Base-by-base conservation (phyloP, 2,113 vertebrate genomes). In the Chlamydotis undulata region DNA sequence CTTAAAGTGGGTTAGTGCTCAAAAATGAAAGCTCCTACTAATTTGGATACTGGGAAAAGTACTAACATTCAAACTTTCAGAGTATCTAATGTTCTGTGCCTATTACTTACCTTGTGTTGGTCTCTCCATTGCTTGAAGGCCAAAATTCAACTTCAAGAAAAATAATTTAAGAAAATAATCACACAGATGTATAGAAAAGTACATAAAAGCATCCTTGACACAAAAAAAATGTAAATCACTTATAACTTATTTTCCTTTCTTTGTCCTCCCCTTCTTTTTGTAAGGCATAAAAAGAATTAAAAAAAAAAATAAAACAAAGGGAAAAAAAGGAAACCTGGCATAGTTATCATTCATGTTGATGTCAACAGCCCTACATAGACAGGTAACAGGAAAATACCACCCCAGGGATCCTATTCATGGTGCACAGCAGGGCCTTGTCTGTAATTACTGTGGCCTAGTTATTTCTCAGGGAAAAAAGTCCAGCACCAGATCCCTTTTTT, bases 361-460 rank as follows among this genome's bases (percentile, higher is more conserved):
- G 98, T 96, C 98, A 97, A 97, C 97, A 97, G 96, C 97, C 93
- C 95, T 91, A 60, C 96, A 97, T 78, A 98, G 97, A 97, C 97
- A 97, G 98, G 98, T 95, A 98, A 98, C 97, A 95, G 96, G 97
- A 97, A 98, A 98, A 97, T 96, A 97, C 93, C 95, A 97, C 97
- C 47, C 96, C 95, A 70, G 95, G 97, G 97, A 97, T 94, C 92
- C 97, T 98, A 97, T 96, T 97, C 97, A 98, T 96, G 87, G 85
- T 29, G 39, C 96, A 39, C 98, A 97, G 98, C 97, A 31, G 98
- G 97, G 81, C 84, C 93, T 90, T 94, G 76, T 83, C 96, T 97
- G 97, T 98, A 98, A 98, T 98, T 98, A 97, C 97, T 75, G 31
- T 97, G 98, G 97, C 98, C 98, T 98, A 98, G 97, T 98, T 98